Conservation (phyloP, 2,113 vertebrate genomes). For the Xenopus laevis region DNA sequence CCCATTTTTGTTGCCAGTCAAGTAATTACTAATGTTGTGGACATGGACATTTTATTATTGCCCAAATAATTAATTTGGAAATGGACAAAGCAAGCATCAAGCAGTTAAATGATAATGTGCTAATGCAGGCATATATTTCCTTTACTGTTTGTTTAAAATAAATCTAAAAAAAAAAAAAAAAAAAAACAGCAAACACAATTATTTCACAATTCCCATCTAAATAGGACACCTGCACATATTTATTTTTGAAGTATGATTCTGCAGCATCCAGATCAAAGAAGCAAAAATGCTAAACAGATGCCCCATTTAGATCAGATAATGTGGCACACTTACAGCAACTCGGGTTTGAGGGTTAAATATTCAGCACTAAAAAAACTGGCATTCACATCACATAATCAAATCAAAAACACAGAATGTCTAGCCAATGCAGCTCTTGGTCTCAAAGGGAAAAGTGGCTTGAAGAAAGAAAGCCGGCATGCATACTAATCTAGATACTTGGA, state of each 20-base stretch:
- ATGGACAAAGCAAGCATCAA: neutral
- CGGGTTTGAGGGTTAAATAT: conserved; percentile 53
- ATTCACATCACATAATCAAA: conserved; percentile 86
- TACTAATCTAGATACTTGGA: conserved; percentile 94
- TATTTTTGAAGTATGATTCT: conserved; percentile 35
- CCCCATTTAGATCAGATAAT: conserved; percentile 33
- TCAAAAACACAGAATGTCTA: conserved; percentile 72
- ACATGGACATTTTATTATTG: too few species aligned
- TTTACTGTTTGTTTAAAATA: neutral
- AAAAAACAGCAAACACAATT: neutral
- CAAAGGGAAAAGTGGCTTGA: conserved; percentile 81
- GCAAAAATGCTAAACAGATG: conserved; percentile 32
- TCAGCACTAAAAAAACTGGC: conserved; percentile 55
- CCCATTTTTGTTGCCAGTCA: too few species aligned
- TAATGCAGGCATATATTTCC: conserved; percentile 24
- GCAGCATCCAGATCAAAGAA: conserved; percentile 35
- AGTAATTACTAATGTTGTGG: too few species aligned
- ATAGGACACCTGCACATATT: conserved; percentile 39
- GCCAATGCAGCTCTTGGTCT: conserved; percentile 80
- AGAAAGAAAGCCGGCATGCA: conserved; percentile 87
- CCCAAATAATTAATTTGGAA: neutral
- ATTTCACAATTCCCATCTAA: conserved; percentile 11
- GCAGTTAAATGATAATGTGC: neutral
- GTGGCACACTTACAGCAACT: conserved; percentile 17
- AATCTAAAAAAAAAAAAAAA: too few species aligned